A percentile compares a stretch with the other conserved stretches of the same genome.
Conservation (phyloP, 92 coral and sea anemone species). For the Desmophyllum pertusum region DNA sequence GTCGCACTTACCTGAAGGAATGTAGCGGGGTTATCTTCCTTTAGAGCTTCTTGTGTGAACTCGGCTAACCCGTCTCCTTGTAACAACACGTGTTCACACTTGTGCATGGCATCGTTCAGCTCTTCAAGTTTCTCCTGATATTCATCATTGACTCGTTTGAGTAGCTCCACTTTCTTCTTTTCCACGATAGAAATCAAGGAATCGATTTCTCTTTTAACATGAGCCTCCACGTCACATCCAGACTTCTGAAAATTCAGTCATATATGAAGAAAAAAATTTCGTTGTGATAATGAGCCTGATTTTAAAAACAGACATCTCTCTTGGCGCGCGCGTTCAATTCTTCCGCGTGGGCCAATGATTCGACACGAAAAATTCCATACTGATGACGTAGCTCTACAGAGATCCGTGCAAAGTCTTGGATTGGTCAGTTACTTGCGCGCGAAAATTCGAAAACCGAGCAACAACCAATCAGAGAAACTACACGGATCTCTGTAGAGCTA, state of each 20-base stretch:
- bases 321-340: too few species aligned
- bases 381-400: neutral
- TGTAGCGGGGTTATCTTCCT: slow-evolving; percentile 74
- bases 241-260: slow-evolving; percentile 68
- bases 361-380: neutral
- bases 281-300: too few species aligned
- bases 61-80: slow-evolving; percentile 85
- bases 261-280: too few species aligned
- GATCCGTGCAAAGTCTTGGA: neutral
- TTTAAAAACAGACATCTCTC: too few species aligned
- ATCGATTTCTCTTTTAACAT: slow-evolving; percentile 83
- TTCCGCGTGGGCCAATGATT: neutral
- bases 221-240: slow-evolving; percentile 85
- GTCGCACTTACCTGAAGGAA: slow-evolving; percentile 70
- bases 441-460: neutral
- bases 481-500: neutral
- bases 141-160: slow-evolving; percentile 71
- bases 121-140: slow-evolving; percentile 78
- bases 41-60: slow-evolving; percentile 86
- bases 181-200: slow-evolving; percentile 72
- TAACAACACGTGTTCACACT: slow-evolving; percentile 74
- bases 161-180: slow-evolving; percentile 80
- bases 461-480: neutral
- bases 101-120: slow-evolving; percentile 67
- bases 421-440: neutral